A percentile compares a stretch with the other conserved stretches of the same genome.
Conservation (phyloP, 2,888 invertebrate genomes). For the Agonopterix heracliana region DNA sequence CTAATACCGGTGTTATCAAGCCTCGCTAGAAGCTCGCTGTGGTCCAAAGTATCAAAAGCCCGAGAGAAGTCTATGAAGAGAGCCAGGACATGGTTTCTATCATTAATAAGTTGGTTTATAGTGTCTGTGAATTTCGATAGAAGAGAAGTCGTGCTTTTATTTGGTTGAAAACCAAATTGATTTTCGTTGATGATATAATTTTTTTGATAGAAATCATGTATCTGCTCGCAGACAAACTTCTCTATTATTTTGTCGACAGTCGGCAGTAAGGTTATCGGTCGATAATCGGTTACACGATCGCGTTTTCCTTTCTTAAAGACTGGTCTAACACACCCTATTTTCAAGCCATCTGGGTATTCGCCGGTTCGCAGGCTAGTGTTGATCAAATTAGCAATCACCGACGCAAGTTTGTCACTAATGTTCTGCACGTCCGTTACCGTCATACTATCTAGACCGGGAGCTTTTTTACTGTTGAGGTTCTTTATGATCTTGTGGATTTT, state of each 20-base stretch:
- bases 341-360: slow-evolving; percentile 10
- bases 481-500: not conserved
- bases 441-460: slow-evolving; percentile 6
- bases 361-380: slow-evolving; percentile 5
- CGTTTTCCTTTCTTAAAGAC: slow-evolving; percentile 6
- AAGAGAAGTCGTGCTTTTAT: slow-evolving; percentile 5
- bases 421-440: not conserved
- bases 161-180: slow-evolving; percentile 10
- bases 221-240: too few species aligned
- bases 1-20: slow-evolving; percentile 8
- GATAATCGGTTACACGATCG: not conserved
- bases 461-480: slow-evolving; percentile 4
- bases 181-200: slow-evolving; percentile 5
- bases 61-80: not conserved
- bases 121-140: slow-evolving; percentile 12
- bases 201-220: slow-evolving; percentile 5
- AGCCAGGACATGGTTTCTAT: slow-evolving; percentile 1
- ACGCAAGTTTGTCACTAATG: not conserved
- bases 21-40: slow-evolving; percentile 9
- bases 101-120: slow-evolving; percentile 5
- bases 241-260: not conserved
- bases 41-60: not conserved
- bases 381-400: slow-evolving; percentile 4
- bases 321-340: slow-evolving; percentile 15
- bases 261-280: slow-evolving; percentile 1